Percentiles rank a stretch among this genome's conserved stretches.
Conservation (phyloP, 2,113 vertebrate genomes). For the Nesogale talazaci region DNA sequence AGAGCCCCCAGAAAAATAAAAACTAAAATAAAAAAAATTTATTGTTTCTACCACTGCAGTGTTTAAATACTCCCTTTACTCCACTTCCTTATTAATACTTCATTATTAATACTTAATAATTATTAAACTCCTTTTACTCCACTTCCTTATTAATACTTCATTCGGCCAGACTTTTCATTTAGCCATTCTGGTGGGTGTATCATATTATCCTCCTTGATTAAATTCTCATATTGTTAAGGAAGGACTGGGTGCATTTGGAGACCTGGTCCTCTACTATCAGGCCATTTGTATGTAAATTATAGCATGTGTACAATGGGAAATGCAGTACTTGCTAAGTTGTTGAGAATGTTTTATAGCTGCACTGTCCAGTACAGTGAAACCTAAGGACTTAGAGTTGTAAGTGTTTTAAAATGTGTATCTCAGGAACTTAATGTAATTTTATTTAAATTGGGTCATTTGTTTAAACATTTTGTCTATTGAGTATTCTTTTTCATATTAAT, state of each 20-base stretch:
- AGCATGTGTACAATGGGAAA: background rate
- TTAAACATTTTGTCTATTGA: background rate
- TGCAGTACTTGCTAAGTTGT: background rate
- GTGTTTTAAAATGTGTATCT: background rate
- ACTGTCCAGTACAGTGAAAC: background rate
- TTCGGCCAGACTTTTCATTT: background rate
- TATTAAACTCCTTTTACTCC: background rate
- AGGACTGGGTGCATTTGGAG: background rate
- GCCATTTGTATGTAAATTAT: background rate
- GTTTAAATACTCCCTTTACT: background rate
- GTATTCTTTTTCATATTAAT: background rate
- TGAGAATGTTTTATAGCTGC: background rate
- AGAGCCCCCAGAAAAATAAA: too few species aligned
- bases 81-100: background rate
- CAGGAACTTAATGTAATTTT: background rate
- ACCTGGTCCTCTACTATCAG: background rate
- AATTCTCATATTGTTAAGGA: background rate
- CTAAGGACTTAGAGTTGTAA: background rate
- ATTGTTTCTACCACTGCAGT: background rate
- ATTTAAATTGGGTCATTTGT: background rate
- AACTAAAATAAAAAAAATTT: too few species aligned
- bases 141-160: background rate
- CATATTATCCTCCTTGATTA: background rate
- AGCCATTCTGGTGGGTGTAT: background rate
- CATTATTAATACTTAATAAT: too few species aligned